Base-by-base conservation (phyloP, 2,113 vertebrate species). In the Scomber scombrus region DNA sequence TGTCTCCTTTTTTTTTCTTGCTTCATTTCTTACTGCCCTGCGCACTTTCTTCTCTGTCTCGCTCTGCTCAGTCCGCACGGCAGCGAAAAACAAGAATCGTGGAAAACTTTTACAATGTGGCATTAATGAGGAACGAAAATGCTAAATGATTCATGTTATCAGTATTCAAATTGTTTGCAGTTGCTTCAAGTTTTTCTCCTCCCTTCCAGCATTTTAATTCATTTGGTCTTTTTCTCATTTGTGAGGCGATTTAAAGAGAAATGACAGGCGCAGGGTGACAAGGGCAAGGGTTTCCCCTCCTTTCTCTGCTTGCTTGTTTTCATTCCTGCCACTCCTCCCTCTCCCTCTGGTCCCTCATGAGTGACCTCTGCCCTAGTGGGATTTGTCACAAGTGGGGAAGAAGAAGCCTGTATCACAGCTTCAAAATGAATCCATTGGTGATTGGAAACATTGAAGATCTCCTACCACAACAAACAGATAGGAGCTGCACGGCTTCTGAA, bases 361-460 rank as follows among this genome's bases (percentile, higher is more conserved):
- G 23, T 26, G 88, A 92, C 91, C 90, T 89, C 71, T 92, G 88
- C 69, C 80, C 85, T 58, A 84, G 56, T 88, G 77, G 78, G 86
- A 90, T 73, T 71, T 29, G 11, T 70, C 80, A 80, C 9, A 16
- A 84, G 85, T 85, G 69, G 49, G 15, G 10, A 72, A 19, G 75
- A 85, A 65, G 76, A 90, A 85, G 84, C 80, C 70, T 31, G 34
- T 57, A 85, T 82, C 62, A 31, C 73, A 66, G 85, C 75, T 69
- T 83, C 47, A 66, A 55, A 26, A 81, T 74, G n/a, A 77, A 57
- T 69, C n/a, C 0, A 3, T 50, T 29, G 47, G 54, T 80, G 65
- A 86, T 81, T 84, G 70, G 66, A 84, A 87, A 86, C 75, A 64
- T 19, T 57, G 11, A 19, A 8, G 14, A n/a, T 40, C 51, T 23